These are phyloP conservation scores for Oligia latruncula DNA, from an alignment of 2,888 invertebrate species.

Conservation along the genomic window DNA sequence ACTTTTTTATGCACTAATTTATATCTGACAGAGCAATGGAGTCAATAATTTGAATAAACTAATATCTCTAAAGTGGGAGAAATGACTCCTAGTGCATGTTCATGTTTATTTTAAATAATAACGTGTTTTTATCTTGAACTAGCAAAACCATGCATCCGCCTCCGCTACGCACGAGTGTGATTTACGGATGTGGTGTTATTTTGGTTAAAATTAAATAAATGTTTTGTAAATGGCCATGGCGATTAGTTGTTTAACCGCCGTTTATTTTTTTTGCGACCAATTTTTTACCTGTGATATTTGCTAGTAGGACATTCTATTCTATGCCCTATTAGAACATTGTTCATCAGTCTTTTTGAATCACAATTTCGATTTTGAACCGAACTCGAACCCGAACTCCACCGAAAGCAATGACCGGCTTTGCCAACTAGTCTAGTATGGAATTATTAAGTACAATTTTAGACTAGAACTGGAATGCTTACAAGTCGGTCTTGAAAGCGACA, in stretches of 20 bases:
- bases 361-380: neutral
- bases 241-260: too few species aligned
- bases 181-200: conserved; percentile 2
- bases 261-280: neutral
- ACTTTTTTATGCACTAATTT: conserved; percentile 34
- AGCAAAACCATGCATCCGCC: neutral
- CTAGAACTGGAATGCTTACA: neutral
- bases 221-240: neutral
- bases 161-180: neutral
- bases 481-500: neutral
- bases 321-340: neutral
- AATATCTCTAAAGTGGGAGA: conserved; percentile 14
- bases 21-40: conserved; percentile 2
- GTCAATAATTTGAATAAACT: conserved; percentile 13
- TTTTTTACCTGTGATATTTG: neutral
- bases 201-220: neutral
- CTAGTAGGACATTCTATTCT: neutral
- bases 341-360: neutral
- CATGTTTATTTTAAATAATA: conserved; percentile 23
- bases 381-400: neutral
- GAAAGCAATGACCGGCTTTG: neutral
- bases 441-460: neutral
- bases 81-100: conserved; percentile 32
- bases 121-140: neutral
- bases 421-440: neutral